A percentile compares a stretch with the other conserved stretches of the same genome.
Conservation (phyloP, 2,113 vertebrate species). For the Hassar affinis region DNA sequence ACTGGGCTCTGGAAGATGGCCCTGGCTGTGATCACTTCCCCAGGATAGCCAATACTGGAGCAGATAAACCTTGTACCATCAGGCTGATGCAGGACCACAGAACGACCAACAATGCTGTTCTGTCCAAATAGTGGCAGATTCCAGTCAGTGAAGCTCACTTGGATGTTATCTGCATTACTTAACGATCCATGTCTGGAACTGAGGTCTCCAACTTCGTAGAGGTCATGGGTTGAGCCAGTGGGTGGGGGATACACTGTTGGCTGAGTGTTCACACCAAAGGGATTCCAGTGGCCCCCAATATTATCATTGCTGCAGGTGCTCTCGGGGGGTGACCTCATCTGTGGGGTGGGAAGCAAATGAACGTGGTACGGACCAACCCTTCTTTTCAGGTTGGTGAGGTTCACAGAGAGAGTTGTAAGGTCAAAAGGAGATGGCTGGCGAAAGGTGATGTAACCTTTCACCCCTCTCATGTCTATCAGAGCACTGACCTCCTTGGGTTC, state of each 20-base stretch:
- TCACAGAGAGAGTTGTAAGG: slow-evolving; percentile 64
- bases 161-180: not conserved
- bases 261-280: slow-evolving; percentile 62
- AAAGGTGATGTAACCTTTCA: slow-evolving; percentile 70
- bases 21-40: slow-evolving; percentile 61
- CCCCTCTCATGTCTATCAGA: slow-evolving; percentile 69
- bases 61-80: slow-evolving; percentile 64
- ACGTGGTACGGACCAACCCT: slow-evolving; percentile 67
- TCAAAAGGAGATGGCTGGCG: slow-evolving; percentile 74
- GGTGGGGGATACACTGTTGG: slow-evolving; percentile 61
- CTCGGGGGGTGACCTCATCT: slow-evolving; percentile 46
- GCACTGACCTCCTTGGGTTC: slow-evolving; percentile 65
- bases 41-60: slow-evolving; percentile 68
- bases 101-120: slow-evolving; percentile 78
- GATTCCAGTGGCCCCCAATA: slow-evolving; percentile 76
- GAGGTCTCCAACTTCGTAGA: slow-evolving; percentile 76
- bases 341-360: slow-evolving; percentile 72
- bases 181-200: slow-evolving; percentile 71
- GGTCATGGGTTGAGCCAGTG: slow-evolving; percentile 70
- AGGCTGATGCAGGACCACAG: slow-evolving; percentile 69
- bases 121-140: slow-evolving; percentile 76
- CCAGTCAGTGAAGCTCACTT: slow-evolving; percentile 64
- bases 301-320: slow-evolving; percentile 69
- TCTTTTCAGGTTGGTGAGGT: slow-evolving; percentile 64
- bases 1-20: slow-evolving; percentile 68